Evolutionary conservation across 2,888 invertebrate genomes (phyloP).

Genomic region (Strigamia transsilvanica): DNA sequence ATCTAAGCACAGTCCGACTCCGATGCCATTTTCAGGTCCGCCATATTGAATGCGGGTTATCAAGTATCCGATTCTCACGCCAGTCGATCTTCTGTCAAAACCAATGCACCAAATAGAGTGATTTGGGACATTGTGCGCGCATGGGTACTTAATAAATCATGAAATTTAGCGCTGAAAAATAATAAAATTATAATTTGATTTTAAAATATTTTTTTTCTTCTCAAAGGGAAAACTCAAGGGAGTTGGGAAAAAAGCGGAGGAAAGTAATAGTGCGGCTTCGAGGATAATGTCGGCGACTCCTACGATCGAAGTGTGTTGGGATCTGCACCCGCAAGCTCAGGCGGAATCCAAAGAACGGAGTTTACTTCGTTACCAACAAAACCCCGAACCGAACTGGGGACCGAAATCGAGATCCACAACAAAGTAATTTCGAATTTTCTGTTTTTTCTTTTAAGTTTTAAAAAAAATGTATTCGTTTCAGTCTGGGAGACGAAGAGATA

Average conservation of each 20-base stretch:
- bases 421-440: slow-evolving; percentile 68
- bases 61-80: slow-evolving; percentile 93
- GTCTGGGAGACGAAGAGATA: neutral
- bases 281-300: slow-evolving; percentile 33
- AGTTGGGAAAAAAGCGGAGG: slow-evolving; percentile 54
- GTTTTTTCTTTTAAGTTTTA: neutral
- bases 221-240: neutral
- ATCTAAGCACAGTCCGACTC: neutral
- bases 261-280: slow-evolving; percentile 35
- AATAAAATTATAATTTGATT: slow-evolving; percentile 34
- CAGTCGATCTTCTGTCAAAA: slow-evolving; percentile 86
- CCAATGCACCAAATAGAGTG: slow-evolving; percentile 83
- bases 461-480: slow-evolving; percentile 9
- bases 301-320: slow-evolving; percentile 66
- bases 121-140: slow-evolving; percentile 92
- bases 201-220: neutral
- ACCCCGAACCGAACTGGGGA: slow-evolving; percentile 90
- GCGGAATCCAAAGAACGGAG: slow-evolving; percentile 78
- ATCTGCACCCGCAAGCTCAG: slow-evolving; percentile 76
- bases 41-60: slow-evolving; percentile 87
- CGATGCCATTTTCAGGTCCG: slow-evolving; percentile 74
- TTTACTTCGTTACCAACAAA: slow-evolving; percentile 81
- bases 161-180: neutral
- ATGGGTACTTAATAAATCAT: slow-evolving; percentile 69
- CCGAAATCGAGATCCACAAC: slow-evolving; percentile 83